Base-by-base conservation (phyloP, 2,797 vertebrate genomes). In the Sebastes cheni region DNA sequence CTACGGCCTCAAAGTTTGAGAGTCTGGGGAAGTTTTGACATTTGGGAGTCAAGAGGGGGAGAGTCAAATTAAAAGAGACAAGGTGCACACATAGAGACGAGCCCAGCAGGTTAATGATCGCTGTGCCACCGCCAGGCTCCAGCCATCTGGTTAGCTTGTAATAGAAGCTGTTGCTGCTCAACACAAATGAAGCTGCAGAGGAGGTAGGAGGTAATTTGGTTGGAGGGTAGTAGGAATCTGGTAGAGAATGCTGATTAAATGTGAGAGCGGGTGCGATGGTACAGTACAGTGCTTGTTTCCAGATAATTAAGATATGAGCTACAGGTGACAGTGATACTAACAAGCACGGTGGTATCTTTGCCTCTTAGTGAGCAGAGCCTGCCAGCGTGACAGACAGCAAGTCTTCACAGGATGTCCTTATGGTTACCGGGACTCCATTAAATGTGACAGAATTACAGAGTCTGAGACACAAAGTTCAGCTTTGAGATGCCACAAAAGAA, bases 101-200 rank as follows among this genome's bases (percentile, higher is more conserved):
- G 77, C 78, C 79, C 84, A 39, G 79, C 79, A 83, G 82, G 84
- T 83, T 87, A 89, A 86, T 81, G 77, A 89, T 88, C 84, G 46
- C 59, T 68, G 78, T 54, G 69, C 72, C 69, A 36, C 70, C 1
- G 23, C 77, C 67, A 8, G 78, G 50, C 83, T 80, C 67, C 74
- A 14, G 80, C 88, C 88, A 86, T 89, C 87, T 92, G 91, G 27
- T 80, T 55, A 59, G 58, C 79, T 75, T 81, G 77, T 78, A 80
- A 80, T 27, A 27, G 77, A 85, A 78, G 58, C 72, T 72, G 75
- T 22, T 88, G 64, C 75, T 77, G 79, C 61, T 78, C 81, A 67
- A 54, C 76, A 52, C 39, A 72, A 32, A 77, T 18, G 60, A 71
- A 82, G 64, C 64, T 68, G 20, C 62, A 42, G 46, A 75, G 6